Evolutionary conservation across 92 coral and sea anemone species (phyloP).

Genomic region (Galaxea fascicularis): DNA sequence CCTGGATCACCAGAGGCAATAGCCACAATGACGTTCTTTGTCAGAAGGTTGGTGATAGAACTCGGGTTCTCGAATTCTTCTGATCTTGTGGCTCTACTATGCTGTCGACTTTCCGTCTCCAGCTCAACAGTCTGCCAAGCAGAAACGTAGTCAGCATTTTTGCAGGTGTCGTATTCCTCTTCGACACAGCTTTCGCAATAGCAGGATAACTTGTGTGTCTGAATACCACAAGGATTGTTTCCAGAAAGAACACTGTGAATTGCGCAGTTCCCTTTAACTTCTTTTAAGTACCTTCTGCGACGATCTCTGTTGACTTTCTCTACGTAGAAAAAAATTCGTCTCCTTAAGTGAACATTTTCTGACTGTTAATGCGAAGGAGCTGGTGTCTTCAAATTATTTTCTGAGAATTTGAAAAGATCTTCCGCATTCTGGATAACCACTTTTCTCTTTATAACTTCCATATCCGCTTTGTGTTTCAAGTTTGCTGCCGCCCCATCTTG

Average conservation of each 20-base stretch:
- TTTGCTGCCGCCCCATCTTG: slow-evolving; percentile 56
- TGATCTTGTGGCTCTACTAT: not conserved
- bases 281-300: slow-evolving; percentile 30
- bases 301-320: slow-evolving; percentile 17
- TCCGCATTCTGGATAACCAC: slow-evolving; percentile 58
- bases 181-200: slow-evolving; percentile 38
- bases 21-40: slow-evolving; percentile 5
- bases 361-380: slow-evolving; percentile 56
- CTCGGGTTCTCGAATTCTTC: not conserved
- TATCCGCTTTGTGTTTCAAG: slow-evolving; percentile 48
- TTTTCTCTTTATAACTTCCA: slow-evolving; percentile 46
- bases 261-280: slow-evolving; percentile 29
- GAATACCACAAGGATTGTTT: not conserved
- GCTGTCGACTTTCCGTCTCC: not conserved
- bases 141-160: not conserved
- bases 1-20: slow-evolving; percentile 52
- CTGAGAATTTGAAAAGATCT: slow-evolving; percentile 63
- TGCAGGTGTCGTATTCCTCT: not conserved
- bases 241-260: slow-evolving; percentile 31
- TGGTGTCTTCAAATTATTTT: slow-evolving; percentile 35
- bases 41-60: not conserved
- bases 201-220: slow-evolving; percentile 32
- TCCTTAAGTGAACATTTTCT: slow-evolving; percentile 43
- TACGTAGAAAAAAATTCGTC: slow-evolving; percentile 39
- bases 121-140: not conserved